These are phyloP conservation scores for Telenomus remus DNA, from an alignment of 1,140 invertebrate genomes.

Conservation along the genomic window DNA sequence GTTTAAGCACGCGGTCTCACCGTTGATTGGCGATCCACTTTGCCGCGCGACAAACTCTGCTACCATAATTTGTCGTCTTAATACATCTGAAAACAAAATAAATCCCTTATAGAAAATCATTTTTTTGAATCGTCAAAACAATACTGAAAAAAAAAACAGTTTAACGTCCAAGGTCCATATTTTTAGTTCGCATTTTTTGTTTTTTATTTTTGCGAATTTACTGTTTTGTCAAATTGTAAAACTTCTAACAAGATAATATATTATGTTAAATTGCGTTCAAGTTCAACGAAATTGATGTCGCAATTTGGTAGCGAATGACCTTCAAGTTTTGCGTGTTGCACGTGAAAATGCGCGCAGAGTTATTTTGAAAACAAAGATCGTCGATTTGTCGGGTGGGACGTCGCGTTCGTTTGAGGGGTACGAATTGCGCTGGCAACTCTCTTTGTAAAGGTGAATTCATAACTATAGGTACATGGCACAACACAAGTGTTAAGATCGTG, in stretches of 20 bases:
- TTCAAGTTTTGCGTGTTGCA: constrained; percentile 9
- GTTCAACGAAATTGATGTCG: constrained; percentile 2
- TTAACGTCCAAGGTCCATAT: too few relatives aligned
- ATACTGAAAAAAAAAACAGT: background rate
- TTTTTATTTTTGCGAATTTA: too few relatives aligned
- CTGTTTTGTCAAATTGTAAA: too few relatives aligned
- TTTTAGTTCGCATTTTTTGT: too few relatives aligned
- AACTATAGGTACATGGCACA: too few relatives aligned
- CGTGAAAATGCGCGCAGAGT: background rate
- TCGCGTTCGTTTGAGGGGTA: constrained; percentile 25
- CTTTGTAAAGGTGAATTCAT: constrained; percentile 36
- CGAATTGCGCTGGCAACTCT: constrained; percentile 17
- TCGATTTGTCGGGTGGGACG: constrained; percentile 17
- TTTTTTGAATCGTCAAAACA: too few relatives aligned
- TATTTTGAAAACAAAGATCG: constrained; percentile 35
- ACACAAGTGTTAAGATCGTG: constrained; percentile 3
- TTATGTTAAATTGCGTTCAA: background rate
- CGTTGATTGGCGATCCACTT: constrained; percentile 81
- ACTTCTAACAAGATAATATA: too few relatives aligned
- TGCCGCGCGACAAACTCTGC: constrained; percentile 87
- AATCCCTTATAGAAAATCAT: too few relatives aligned
- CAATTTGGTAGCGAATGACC: background rate
- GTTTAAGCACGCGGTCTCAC: constrained; percentile 79
- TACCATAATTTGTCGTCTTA: constrained; percentile 88
- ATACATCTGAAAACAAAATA: constrained; percentile 78